Percentiles rank a stretch among this genome's conserved stretches.
These are phyloP conservation scores for Sinocyclocheilus rhinocerous DNA, from an alignment of 2,113 vertebrate genomes.

Conservation along the genomic window DNA sequence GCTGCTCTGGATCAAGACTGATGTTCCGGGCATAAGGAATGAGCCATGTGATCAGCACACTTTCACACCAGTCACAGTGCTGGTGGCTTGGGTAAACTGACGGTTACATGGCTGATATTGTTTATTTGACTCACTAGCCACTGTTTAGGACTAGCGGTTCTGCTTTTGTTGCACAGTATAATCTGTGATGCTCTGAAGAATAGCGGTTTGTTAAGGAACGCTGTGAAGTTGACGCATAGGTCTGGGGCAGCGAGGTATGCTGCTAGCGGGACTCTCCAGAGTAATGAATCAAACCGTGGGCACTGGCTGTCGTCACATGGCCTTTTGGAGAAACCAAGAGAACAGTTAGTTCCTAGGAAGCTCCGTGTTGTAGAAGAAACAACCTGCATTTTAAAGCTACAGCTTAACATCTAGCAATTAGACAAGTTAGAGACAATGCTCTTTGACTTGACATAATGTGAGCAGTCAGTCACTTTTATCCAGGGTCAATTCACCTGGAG, in stretches of 20 bases:
- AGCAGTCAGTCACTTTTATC: not conserved
- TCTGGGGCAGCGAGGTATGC: constrained; percentile 37
- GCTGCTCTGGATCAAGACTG: constrained; percentile 56
- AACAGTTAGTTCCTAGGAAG: constrained; percentile 45
- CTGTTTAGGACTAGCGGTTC: not conserved
- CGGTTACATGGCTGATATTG: not conserved
- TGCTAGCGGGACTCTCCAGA: constrained; percentile 49
- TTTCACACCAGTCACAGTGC: constrained; percentile 37
- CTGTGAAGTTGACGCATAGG: constrained; percentile 3
- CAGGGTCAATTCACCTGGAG: not conserved
- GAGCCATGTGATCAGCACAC: constrained; percentile 49
- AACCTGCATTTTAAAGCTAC: not conserved
- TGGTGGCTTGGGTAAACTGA: constrained; percentile 19
- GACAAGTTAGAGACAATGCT: not conserved
- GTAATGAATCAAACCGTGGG: constrained; percentile 59
- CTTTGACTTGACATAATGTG: not conserved
- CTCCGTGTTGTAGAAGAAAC: constrained; percentile 49
- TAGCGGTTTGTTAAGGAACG: not conserved
- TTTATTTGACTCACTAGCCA: constrained; percentile 1
- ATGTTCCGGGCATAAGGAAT: constrained; percentile 41
- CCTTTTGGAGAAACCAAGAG: constrained; percentile 27
- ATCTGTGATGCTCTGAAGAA: not conserved
- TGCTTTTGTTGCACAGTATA: constrained; percentile 4
- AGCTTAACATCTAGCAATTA: not conserved
- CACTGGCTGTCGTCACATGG: constrained; percentile 63